Base-by-base conservation (phyloP, 1,140 invertebrate species). In the Ceratosolen solmsi region DNA sequence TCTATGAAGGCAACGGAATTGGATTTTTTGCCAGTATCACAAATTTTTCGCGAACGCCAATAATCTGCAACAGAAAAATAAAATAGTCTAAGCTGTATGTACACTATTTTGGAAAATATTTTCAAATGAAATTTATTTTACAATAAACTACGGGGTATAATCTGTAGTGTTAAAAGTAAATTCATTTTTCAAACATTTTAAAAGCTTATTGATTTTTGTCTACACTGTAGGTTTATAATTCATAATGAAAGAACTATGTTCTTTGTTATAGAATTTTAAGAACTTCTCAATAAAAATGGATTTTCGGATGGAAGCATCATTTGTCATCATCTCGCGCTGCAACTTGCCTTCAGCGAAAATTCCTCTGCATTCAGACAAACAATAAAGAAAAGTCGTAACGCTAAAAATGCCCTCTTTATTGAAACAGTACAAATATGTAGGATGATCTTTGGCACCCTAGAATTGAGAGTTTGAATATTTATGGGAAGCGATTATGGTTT, bases 41-140 rank as follows among this genome's bases (percentile, higher is more conserved):
- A 84, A 8, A 84, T 76, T 80, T 91, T 91, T 33, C 90, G 86
- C 58, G 88, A 83, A 76, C 89, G 87, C 90, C 89, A 91, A 41
- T 88, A 90, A 85, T 91, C 90, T 91, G 89, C 51, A 90, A 90
- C 41, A 86, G 85, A 46, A 84, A 87, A 82, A 80, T 80, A 33
- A 84, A 30, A 4, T 8, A 0, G 5, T 46, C 13, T 46, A 46
- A 8, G 41, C n/a, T n/a, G n/a, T n/a, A n/a, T n/a, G n/a, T n/a
- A n/a, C n/a, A n/a, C n/a, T n/a, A n/a, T n/a, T n/a, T n/a, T n/a
- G n/a, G n/a, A n/a, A n/a, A n/a, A n/a, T n/a, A n/a, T n/a, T n/a
- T n/a, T n/a, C n/a, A n/a, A n/a, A n/a, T n/a, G n/a, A n/a, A n/a
- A n/a, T n/a, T n/a, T n/a, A n/a, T n/a, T n/a, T n/a, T n/a, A n/a